Base-by-base conservation (phyloP, 1,140 invertebrate species). In the Philopotamus ludificatus region DNA sequence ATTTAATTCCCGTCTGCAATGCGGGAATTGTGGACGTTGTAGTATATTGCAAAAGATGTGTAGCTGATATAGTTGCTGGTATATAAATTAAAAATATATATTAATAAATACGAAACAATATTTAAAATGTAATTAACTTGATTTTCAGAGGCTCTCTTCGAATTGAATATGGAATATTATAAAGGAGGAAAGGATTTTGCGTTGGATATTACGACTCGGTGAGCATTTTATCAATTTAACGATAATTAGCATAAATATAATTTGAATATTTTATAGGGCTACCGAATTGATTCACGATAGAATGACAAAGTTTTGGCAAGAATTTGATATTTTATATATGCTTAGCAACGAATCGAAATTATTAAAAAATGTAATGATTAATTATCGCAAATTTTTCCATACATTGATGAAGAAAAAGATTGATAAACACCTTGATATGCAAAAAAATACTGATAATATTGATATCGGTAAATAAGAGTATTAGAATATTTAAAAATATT, bases 231-330 rank as follows among this genome's bases (percentile, higher is more conserved):
- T 42, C 1, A 22, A 28, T 39, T 18, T 16, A 58, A 1, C 44
- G 1, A 42, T 22, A 39, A 18, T 54, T 54, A 49, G 3, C 12
- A 16, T 34, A 34, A 34, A 34, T 34, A 12, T 9, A 34, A 34
- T 34, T 1, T 15, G 18, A 16, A 34, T 28, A 3, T 15, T 54
- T 42, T 58, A 23, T 21, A 58, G 54, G 21, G 2, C 44, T 1
- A 44, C 34, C 2, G 57, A 47, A 16, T 60, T 60, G n/a, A 60
- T 47, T 1, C 42, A 60, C 22, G 16, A 23, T 7, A 47, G 57
- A 60, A 25, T 60, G 42, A 25, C 23, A 10, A 60, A 60, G 39
- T 47, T 60, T 60, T 60, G 57, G 57, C 57, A 26, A 34, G 41
- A 60, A 25, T 28, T 22, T 18, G 57, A 60, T 16, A 26, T 60